Percentiles rank a stretch among this genome's conserved stretches.
phyloP scores from a whole-genome alignment of 1,140 invertebrate genomes.

The Samia ricini region DNA sequence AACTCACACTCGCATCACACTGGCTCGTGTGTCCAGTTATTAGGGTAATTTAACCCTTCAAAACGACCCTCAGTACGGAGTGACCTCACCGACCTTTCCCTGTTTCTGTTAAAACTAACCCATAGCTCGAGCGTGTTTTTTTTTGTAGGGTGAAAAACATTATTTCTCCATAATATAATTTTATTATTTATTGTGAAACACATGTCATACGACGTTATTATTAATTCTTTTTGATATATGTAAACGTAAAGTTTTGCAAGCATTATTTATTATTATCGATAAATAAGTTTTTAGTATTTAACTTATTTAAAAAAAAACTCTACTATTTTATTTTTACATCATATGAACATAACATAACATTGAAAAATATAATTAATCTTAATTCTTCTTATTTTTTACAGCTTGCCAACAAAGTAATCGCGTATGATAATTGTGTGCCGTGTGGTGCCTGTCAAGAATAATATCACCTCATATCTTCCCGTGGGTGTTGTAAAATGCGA shows the following conservation, averaged over 20 bases:
- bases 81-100: slow-evolving; percentile 53
- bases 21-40: slow-evolving; percentile 38
- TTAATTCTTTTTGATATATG: slow-evolving; percentile 19
- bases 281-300: no score
- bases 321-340: no score
- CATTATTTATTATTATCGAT: no score
- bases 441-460: no score
- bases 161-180: slow-evolving; percentile 46
- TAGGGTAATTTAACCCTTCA: slow-evolving; percentile 61
- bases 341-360: no score
- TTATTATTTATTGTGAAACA: slow-evolving; percentile 50
- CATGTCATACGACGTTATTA: slow-evolving; percentile 38
- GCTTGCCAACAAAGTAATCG: no score
- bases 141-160: slow-evolving; percentile 41
- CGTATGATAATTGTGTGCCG: no score
- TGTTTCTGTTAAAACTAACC: slow-evolving; percentile 46
- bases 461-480: no score
- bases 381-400: no score
- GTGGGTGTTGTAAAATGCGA: no score
- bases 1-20: not conserved
- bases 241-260: not conserved
- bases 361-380: no score
- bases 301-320: no score
- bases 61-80: slow-evolving; percentile 27
- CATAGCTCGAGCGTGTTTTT: slow-evolving; percentile 41